Conservation (phyloP, 2,797 vertebrate genomes). For the Macrochelys suwanniensis region DNA sequence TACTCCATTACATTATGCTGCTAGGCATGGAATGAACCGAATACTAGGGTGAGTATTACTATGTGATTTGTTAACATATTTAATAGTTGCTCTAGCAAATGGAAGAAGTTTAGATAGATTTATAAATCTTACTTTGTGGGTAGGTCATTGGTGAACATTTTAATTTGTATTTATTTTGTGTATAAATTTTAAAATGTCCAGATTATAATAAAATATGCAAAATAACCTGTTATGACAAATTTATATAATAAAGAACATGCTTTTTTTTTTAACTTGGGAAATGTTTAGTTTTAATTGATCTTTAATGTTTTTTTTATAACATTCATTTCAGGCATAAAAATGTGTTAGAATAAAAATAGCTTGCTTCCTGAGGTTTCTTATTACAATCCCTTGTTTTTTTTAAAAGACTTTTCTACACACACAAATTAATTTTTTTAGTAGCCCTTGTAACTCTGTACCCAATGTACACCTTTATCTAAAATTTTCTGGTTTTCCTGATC, state of each 20-base stretch:
- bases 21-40: conserved; percentile 95
- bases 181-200: not conserved
- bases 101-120: not conserved
- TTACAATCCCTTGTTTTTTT: not conserved
- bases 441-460: not conserved
- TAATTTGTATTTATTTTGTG: not conserved
- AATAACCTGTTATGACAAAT: not conserved
- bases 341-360: not conserved
- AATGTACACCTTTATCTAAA: not conserved
- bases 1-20: conserved; percentile 97
- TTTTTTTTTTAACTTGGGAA: not conserved
- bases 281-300: not conserved
- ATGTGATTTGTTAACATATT: not conserved
- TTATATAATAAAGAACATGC: not conserved
- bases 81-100: conserved; percentile 3
- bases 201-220: not conserved
- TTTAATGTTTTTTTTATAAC: not conserved
- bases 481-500: not conserved
- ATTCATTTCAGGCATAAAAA: not conserved
- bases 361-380: not conserved
- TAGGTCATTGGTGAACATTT: not conserved
- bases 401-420: not conserved
- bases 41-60: conserved; percentile 91
- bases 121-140: not conserved
- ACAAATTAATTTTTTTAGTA: not conserved